These are phyloP conservation scores for Euzophera pinguis DNA, from an alignment of 2,888 invertebrate genomes.

Conservation along the genomic window DNA sequence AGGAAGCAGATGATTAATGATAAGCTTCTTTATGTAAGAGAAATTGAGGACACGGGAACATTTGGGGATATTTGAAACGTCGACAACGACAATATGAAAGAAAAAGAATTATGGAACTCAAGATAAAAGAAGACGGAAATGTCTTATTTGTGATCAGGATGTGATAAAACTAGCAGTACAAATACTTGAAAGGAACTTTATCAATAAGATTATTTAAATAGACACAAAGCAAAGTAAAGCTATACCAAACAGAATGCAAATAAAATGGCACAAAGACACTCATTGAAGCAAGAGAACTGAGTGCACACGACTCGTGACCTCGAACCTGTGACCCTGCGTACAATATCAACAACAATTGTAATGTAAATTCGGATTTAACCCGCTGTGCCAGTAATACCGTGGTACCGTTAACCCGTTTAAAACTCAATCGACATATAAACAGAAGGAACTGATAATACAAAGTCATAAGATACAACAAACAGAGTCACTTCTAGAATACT, in stretches of 20 bases:
- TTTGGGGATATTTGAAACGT: too few species aligned
- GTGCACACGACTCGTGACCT: slow-evolving; percentile 55
- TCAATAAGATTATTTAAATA: too few species aligned
- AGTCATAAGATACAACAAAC: not conserved
- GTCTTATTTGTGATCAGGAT: too few species aligned
- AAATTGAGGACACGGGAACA: too few species aligned
- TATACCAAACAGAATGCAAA: slow-evolving; percentile 19
- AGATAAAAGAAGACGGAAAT: too few species aligned
- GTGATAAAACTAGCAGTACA: too few species aligned
- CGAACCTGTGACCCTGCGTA: slow-evolving; percentile 71
- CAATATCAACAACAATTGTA: slow-evolving; percentile 66
- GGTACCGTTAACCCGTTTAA: slow-evolving; percentile 59
- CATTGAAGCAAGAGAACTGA: slow-evolving; percentile 40
- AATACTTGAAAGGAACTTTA: too few species aligned
- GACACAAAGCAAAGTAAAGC: too few species aligned
- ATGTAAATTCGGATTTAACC: slow-evolving; percentile 62
- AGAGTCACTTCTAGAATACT: too few species aligned
- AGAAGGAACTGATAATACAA: not conserved
- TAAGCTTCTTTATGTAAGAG: slow-evolving; percentile 37
- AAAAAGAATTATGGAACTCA: too few species aligned
- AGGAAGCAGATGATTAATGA: slow-evolving; percentile 25
- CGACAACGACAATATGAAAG: too few species aligned
- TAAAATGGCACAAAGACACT: slow-evolving; percentile 31
- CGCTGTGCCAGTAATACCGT: slow-evolving; percentile 47
- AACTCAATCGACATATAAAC: not conserved